Evolutionary conservation across 1,140 invertebrate genomes (phyloP), one percentile per base, ranked within the genome.

Genomic region (Streblospio benedicti): DNA sequence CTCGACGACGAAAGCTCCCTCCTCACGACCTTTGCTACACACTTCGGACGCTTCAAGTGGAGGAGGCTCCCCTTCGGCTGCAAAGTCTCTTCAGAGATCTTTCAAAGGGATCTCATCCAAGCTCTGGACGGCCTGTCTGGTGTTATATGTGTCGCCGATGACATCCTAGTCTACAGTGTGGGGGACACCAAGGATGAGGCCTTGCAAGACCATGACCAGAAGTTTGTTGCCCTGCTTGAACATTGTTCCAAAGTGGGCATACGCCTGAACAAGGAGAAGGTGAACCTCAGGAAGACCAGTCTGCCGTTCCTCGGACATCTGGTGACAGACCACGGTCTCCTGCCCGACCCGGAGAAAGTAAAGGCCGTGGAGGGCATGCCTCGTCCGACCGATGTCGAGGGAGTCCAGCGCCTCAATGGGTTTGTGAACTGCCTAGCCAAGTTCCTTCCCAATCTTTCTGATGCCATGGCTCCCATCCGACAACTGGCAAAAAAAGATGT

Each of bases 71-170:
- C 63, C 16, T 67, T 65, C 43, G 63, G 65, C 4, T n/a, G 49
- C 2, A 47, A 32, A 12, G 60, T 62, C 12, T 45, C 25, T 41
- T 31, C 49, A 12, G 73, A 74, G 58, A 61, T 71, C 1, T 80
- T 77, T 65, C 69, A 76, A 52, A 62, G 63, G 53, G 31, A n/a
- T 25, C 67, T 69, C 44, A 38, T 31, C 12, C 52, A 69, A 59
- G 68, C 72, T 51, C 67, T 75, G 44, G 60, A 67, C 44, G 67
- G 67, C 32, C 61, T 79, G 6, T 38, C 63, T 27, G 71, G 76
- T 49, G 66, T 76, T 30, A 62, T 71, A 5, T 72, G 68, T 58
- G 63, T 76, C 23, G 73, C 76, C 60, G 77, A 79, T 58, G 52
- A 54, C 16, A 16, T 54, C 9, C 27, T 54, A 12, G 30, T 54